Base-by-base conservation (phyloP, 2,797 vertebrate species). In the Tympanoctomys barrerae region DNA sequence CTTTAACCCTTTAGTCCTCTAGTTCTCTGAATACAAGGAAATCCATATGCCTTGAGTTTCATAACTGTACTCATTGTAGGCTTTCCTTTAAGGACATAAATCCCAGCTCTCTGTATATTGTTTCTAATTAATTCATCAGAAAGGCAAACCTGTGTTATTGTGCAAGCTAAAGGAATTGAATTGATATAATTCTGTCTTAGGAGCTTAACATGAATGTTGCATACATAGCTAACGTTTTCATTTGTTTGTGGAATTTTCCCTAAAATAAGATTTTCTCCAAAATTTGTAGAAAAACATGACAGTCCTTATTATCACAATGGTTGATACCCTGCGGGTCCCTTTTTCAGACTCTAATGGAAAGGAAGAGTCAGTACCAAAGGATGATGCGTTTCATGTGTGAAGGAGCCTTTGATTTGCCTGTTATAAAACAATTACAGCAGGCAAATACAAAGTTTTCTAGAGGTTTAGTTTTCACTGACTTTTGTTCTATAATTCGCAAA, bases 1-100 rank as follows among this genome's bases (percentile, higher is more conserved):
- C 39, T 82, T 90, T 91, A 94, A 96, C 78, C 57, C 77, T 93
- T 93, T 85, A 81, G 77, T 75, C 33, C 39, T 92, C 52, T 52
- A 42, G 54, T 19, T 77, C 6, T 85, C 16, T 36, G 71, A 92
- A 75, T 87, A 8, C 81, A 75, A 82, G 57, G 39, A 66, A 85
- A 73, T 39, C 83, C 66, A 61, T 19, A 75, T 22, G 61, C 13
- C 57, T 70, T 81, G 80, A 70, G 66, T 39, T 79, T 77, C 19
- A 70, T 39, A 82, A 64, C 54, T 88, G 49, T 31, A 57, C 21
- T 80, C 52, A 46, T 3, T 80, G 75, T 3, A 49, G 54, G n/a
- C 31, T 94, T 96, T 77, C 33, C 6, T 85, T 90, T 91, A 39
- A 82, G 42, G 52, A 79, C 9, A 68, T 19, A 84, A 77, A 89